Percentiles rank a stretch among this genome's conserved stretches.
phyloP scores from a whole-genome alignment of 2,888 invertebrate species.

The Odontocolon sp. region DNA sequence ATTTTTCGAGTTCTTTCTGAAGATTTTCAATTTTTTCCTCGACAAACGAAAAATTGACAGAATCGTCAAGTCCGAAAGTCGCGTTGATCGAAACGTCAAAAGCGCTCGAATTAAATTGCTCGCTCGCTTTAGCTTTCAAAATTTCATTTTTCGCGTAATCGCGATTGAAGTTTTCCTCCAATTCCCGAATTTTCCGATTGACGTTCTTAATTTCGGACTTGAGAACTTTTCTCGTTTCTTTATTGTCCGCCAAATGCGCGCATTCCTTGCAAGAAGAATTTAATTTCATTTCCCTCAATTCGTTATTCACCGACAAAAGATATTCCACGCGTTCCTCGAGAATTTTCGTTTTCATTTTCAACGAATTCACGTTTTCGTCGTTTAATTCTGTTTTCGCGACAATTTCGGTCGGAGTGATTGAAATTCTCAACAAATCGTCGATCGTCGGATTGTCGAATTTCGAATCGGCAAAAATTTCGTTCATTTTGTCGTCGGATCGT shows the following conservation, averaged over 20 bases:
- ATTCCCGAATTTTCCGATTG: conserved; percentile 66
- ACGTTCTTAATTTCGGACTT: conserved; percentile 70
- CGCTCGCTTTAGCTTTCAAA: conserved; percentile 69
- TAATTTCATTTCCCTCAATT: conserved; percentile 70
- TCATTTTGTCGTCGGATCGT: neutral
- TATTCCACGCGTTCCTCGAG: conserved; percentile 66
- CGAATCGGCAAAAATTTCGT: conserved; percentile 52
- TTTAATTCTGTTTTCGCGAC: neutral
- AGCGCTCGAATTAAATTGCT: conserved; percentile 66
- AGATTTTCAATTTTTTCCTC: conserved; percentile 72
- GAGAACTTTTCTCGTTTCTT: conserved; percentile 66
- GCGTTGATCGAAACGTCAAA: conserved; percentile 66
- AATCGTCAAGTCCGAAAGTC: conserved; percentile 63
- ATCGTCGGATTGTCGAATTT: neutral
- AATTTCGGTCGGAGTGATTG: conserved; percentile 28
- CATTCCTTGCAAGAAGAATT: conserved; percentile 71
- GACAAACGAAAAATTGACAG: conserved; percentile 65
- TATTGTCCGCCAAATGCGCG: conserved; percentile 67
- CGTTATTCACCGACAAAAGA: conserved; percentile 68
- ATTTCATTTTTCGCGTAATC: conserved; percentile 68
- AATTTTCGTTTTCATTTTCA: conserved; percentile 52
- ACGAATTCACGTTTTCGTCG: conserved; percentile 41
- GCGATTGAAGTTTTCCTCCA: conserved; percentile 71
- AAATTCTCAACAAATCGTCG: conserved; percentile 22
- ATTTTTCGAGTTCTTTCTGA: conserved; percentile 67